Evolutionary conservation across 2,888 invertebrate species (phyloP), one percentile per base, ranked within the genome.

Genomic region (Salpingus planirostris): DNA sequence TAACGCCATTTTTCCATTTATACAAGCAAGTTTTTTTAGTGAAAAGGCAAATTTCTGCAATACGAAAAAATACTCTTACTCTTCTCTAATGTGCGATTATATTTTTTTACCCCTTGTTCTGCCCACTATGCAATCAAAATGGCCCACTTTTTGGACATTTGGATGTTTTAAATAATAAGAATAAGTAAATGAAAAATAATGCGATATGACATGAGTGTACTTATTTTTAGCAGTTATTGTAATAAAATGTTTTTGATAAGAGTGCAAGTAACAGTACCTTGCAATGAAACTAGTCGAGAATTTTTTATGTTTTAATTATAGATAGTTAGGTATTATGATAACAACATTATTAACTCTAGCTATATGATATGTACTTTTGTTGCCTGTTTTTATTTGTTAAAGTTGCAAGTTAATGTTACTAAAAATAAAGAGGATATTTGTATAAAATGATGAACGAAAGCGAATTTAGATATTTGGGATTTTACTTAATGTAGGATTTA

Each of bases 401-500:
- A 12, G 18, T 38, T 29, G 29, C 30, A 29, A 24, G 57, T 55
- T 55, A 52, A 50, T 50, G 51, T 52, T 56, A 52, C 51, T 38
- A 27, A 31, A 28, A 33, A 43, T 27, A 15, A 2, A 15, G 11
- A 27, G 15, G 42, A 47, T 47, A 52, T 57, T 55, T 59, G 57
- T 58, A 58, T 53, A 56, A 57, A 53, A 54, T 47, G 44, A 51
- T 38, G 43, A 47, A 29, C 12, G 46, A 47, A 42, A 44, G 43
- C 41, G 43, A 46, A 40, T 31, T 29, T 47, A 43, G 38, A 35
- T 38, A 31, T 42, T 31, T 35, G 31, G 31, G 33, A 30, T 35
- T 35, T 27, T 27, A 38, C 31, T 34, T 30, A 23, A 29, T 23
- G 5, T 36, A 35, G 38, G 26, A 12, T 28, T 34, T 35, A 34